Evolutionary conservation across 2,888 invertebrate species (phyloP).

Genomic region (Calameuta pallipes): DNA sequence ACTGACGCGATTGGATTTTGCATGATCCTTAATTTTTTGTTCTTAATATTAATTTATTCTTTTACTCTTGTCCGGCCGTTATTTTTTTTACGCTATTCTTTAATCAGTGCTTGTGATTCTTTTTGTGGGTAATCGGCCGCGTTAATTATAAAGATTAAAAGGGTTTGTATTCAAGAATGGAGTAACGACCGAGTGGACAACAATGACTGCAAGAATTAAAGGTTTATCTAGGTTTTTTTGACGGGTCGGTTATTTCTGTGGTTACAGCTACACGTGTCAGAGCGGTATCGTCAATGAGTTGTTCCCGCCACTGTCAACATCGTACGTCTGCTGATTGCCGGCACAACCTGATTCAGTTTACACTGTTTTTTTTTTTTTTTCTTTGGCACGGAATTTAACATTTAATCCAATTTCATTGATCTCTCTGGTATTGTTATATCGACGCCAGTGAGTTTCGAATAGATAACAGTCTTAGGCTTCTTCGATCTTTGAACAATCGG

Average conservation of each 20-base stretch:
- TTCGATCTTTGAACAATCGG: not conserved
- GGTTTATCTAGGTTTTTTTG: constrained; percentile 22
- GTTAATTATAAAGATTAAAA: not conserved
- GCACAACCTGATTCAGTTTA: constrained; percentile 42
- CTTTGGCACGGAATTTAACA: not conserved
- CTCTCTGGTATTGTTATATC: not conserved
- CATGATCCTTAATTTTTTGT: not conserved
- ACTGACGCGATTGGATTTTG: not conserved
- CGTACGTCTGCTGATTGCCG: constrained; percentile 50
- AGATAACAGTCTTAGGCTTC: not conserved
- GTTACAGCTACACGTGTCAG: constrained; percentile 92
- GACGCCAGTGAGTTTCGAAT: not conserved
- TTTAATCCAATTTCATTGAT: not conserved
- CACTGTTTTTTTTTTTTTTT: not conserved
- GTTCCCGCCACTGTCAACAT: constrained; percentile 77
- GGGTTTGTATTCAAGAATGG: not conserved
- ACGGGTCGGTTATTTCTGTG: constrained; percentile 69
- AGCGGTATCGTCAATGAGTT: constrained; percentile 93
- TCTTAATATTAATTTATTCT: not conserved
- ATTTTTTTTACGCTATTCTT: too few species aligned
- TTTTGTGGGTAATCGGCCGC: not conserved
- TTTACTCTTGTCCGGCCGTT: not conserved
- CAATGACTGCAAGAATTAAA: not conserved
- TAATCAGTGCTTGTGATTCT: not conserved
- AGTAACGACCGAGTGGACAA: not conserved